A percentile compares a stretch with the other conserved stretches of the same genome.
phyloP scores from a whole-genome alignment of 1,140 invertebrate species.

The Orius insidiosus region DNA sequence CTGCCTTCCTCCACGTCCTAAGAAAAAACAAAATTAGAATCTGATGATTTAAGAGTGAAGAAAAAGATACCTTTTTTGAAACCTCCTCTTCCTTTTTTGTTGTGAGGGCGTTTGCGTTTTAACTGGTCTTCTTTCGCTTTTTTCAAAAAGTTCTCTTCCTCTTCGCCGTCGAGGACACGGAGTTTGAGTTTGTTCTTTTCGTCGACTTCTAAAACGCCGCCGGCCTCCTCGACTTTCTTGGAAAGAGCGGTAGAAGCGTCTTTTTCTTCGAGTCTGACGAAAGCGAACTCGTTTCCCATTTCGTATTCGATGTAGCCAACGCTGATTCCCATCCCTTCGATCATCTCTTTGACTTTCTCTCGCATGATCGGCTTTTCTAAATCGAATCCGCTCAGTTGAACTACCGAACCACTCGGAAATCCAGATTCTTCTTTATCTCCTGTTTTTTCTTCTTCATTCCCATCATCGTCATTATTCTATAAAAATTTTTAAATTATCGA shows the following conservation, averaged over 20 bases:
- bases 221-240: slow-evolving; percentile 32
- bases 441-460: slow-evolving; percentile 18
- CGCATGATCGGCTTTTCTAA: slow-evolving; percentile 35
- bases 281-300: slow-evolving; percentile 50
- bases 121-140: slow-evolving; percentile 37
- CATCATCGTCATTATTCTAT: slow-evolving; percentile 18
- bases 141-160: slow-evolving; percentile 45
- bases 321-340: slow-evolving; percentile 37
- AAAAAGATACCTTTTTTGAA: not conserved
- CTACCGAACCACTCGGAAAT: slow-evolving; percentile 47
- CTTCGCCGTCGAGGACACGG: slow-evolving; percentile 43
- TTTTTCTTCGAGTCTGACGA: slow-evolving; percentile 48
- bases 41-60: not conserved
- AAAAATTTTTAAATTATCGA: not conserved
- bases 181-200: slow-evolving; percentile 27
- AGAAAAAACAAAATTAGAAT: not conserved
- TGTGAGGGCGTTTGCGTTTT: not conserved
- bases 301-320: slow-evolving; percentile 59
- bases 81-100: not conserved
- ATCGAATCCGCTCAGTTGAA: slow-evolving; percentile 42
- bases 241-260: slow-evolving; percentile 40
- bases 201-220: slow-evolving; percentile 20
- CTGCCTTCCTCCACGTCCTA: slow-evolving; percentile 1
- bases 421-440: slow-evolving; percentile 21
- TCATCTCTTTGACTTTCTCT: slow-evolving; percentile 50